Percentiles rank a stretch among this genome's conserved stretches.
Conservation (phyloP, 1,140 invertebrate genomes). For the Heliconius hermathena region DNA sequence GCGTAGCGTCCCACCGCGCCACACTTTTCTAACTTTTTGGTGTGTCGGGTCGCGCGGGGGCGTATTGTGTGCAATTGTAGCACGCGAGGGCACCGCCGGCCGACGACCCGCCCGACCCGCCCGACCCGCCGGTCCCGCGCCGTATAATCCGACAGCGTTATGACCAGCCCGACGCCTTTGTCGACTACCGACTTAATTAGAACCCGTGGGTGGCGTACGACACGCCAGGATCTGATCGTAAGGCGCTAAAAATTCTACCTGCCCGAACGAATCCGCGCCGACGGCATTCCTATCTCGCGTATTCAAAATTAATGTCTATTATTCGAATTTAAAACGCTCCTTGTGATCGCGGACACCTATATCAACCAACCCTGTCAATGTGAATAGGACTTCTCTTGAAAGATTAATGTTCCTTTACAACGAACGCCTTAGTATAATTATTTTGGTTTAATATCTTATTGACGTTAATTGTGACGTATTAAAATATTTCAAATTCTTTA, state of each 20-base stretch:
- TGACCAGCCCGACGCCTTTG: slow-evolving; percentile 74
- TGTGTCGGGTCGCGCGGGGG: slow-evolving; percentile 63
- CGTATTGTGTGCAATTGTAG: slow-evolving; percentile 75
- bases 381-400: slow-evolving; percentile 31
- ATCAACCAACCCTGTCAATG: slow-evolving; percentile 32
- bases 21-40: slow-evolving; percentile 79
- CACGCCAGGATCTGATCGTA: slow-evolving; percentile 77
- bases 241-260: slow-evolving; percentile 79
- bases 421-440: slow-evolving; percentile 18
- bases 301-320: slow-evolving; percentile 78
- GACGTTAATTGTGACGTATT: background rate
- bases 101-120: slow-evolving; percentile 57
- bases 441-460: background rate
- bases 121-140: slow-evolving; percentile 37
- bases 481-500: background rate
- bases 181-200: slow-evolving; percentile 77
- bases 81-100: slow-evolving; percentile 73
- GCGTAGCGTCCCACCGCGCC: slow-evolving; percentile 51
- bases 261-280: slow-evolving; percentile 63
- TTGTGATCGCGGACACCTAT: slow-evolving; percentile 59
- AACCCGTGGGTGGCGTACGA: slow-evolving; percentile 78
- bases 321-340: slow-evolving; percentile 55
- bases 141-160: slow-evolving; percentile 77
- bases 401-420: slow-evolving; percentile 28
- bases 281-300: slow-evolving; percentile 74